These are phyloP conservation scores for Drosophila kokeensis DNA, from an alignment of 2,888 invertebrate species.

Conservation along the genomic window DNA sequence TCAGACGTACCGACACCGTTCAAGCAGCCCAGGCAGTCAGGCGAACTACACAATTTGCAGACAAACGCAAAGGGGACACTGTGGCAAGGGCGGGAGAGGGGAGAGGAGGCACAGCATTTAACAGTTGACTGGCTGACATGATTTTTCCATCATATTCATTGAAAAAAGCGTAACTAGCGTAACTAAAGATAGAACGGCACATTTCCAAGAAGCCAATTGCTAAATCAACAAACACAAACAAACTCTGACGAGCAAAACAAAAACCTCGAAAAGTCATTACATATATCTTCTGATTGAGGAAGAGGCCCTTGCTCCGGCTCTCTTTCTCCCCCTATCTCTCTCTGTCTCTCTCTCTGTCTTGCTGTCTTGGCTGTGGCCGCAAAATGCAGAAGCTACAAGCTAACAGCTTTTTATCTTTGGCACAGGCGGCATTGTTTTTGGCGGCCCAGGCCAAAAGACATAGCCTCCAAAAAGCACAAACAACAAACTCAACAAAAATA, in stretches of 20 bases:
- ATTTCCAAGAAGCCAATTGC: conserved; percentile 76
- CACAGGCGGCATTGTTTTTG: conserved; percentile 75
- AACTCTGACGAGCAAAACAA: conserved; percentile 69
- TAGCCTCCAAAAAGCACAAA: conserved; percentile 28
- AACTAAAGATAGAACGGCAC: conserved; percentile 48
- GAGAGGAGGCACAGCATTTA: conserved; percentile 18
- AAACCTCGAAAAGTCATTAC: conserved; percentile 76
- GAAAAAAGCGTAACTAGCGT: conserved; percentile 41
- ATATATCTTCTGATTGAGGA: conserved; percentile 67
- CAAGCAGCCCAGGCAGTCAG: conserved; percentile 1
- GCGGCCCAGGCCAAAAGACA: conserved; percentile 57
- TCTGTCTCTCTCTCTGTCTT: not conserved
- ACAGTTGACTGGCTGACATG: conserved; percentile 61
- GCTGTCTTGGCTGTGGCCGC: conserved; percentile 26
- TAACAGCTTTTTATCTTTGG: conserved; percentile 82
- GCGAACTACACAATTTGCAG: conserved; percentile 54
- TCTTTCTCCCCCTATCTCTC: not conserved
- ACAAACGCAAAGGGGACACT: conserved; percentile 22
- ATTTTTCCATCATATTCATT: conserved; percentile 76
- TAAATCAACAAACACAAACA: conserved; percentile 72
- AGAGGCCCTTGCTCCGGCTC: conserved; percentile 25
- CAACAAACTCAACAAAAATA: conserved; percentile 24
- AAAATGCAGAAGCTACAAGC: conserved; percentile 83
- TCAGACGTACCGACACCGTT: conserved; percentile 58
- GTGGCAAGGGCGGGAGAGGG: not conserved